Percentiles rank a stretch among this genome's conserved stretches.
phyloP scores from a whole-genome alignment of 2,113 vertebrate genomes.

The Rhinolophus ferrumequinum region DNA sequence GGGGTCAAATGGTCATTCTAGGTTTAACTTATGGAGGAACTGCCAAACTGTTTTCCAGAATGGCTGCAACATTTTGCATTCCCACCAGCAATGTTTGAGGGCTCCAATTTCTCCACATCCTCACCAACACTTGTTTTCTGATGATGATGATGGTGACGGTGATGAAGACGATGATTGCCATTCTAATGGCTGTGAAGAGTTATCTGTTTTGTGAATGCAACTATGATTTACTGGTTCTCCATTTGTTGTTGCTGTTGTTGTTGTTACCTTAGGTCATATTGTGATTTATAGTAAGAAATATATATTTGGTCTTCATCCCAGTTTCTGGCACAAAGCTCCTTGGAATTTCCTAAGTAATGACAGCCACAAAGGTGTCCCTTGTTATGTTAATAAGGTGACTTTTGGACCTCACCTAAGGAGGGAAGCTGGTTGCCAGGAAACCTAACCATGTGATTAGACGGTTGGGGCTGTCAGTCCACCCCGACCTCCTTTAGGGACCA shows the following conservation, averaged over 20 bases:
- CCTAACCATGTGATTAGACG: background rate
- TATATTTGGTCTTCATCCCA: too few relatives aligned
- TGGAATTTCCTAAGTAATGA: background rate
- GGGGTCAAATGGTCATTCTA: background rate
- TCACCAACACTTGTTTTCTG: background rate
- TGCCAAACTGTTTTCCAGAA: background rate
- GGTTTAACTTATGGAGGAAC: background rate
- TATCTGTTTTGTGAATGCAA: background rate
- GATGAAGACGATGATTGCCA: too few relatives aligned
- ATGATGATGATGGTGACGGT: background rate
- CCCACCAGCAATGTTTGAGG: background rate
- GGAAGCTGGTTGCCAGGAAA: background rate
- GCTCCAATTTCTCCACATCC: background rate
- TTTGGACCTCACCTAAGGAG: background rate
- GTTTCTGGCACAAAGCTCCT: too few relatives aligned
- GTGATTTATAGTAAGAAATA: background rate
- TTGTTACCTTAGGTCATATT: background rate
- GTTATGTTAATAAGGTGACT: background rate
- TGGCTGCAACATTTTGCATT: background rate
- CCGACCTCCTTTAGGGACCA: background rate
- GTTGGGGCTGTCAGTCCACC: background rate
- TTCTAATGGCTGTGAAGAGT: background rate
- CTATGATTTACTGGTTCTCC: background rate
- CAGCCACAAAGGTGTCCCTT: background rate
- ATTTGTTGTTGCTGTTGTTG: background rate